Base-by-base conservation (phyloP, 2,888 invertebrate genomes). In the Neoscelio sp. region DNA sequence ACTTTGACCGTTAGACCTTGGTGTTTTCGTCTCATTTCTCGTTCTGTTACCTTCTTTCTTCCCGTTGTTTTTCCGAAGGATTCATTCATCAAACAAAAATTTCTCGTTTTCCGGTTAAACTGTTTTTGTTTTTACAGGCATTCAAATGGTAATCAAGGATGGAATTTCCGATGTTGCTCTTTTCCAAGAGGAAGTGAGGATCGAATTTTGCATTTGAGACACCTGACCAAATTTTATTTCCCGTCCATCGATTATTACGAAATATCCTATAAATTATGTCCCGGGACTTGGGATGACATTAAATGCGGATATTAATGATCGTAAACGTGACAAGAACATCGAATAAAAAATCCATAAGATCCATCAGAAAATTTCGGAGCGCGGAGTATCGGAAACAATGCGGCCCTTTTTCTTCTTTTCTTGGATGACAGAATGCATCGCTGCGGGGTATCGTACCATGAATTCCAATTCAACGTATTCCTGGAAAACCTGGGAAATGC, bases 391-490 rank as follows among this genome's bases (percentile, higher is more conserved):
- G 67, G 64, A 78, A 78, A 75, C 78, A 75, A 75, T 65, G 52
- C 54, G 44, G 26, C 15, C 15, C 13, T 50, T 48, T 67, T 48
- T 18, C 20, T 15, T 58, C 23, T 10, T 62, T 54, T 4, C 28
- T 64, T 23, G 50, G 46, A 30, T 10, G 65, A 46, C 50, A 33
- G 71, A 75, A 73, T 76, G 75, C 78, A 76, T 46, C 71, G 60
- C 76, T 26, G 62, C 58, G 50, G 75, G 81, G 71, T 50, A 64
- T 42, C 56, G 62, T 26, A 58, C 50, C 46, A 40, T 56, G 23
- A 64, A 70, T 74, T 50, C 70, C 56, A 50, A 74, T 76, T 78
- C 64, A 46, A 54, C 64, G 64, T 50, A 62, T 79, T 79, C 64
- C 64, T 38, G 64, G 56, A 60, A 78, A 80, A 62, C 35, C 75